Evolutionary conservation across 2,888 invertebrate species (phyloP).

Genomic region (Tanypteryx hageni): DNA sequence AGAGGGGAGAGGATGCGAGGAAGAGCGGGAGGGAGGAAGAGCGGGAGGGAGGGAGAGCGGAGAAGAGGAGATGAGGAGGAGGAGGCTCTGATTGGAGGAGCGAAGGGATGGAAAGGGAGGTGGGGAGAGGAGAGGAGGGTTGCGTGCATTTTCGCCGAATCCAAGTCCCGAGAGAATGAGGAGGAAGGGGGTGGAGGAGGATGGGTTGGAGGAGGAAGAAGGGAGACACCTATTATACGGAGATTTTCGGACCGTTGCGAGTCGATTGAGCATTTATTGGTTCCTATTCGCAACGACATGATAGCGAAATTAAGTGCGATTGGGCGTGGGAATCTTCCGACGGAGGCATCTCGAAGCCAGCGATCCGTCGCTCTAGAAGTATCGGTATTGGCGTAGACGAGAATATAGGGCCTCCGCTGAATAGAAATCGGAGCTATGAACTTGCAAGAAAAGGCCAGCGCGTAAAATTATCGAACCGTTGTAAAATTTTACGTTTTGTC

Average conservation of each 20-base stretch:
- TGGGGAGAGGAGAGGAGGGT: not conserved
- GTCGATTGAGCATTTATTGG: constrained; percentile 32
- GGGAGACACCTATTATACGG: constrained; percentile 19
- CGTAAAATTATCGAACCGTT: no score
- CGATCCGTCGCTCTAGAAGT: not conserved
- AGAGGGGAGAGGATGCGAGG: not conserved
- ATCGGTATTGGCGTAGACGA: no score
- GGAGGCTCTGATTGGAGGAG: constrained; percentile 28
- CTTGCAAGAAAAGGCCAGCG: no score
- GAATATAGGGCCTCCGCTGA: no score
- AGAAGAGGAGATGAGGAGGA: no score
- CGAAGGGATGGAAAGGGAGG: not conserved
- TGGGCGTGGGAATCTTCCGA: not conserved
- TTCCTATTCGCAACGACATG: constrained; percentile 3
- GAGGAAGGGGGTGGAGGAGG: not conserved
- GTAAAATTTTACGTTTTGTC: no score
- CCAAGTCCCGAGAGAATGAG: not conserved
- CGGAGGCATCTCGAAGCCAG: not conserved
- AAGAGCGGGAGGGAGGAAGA: not conserved
- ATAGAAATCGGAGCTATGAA: no score
- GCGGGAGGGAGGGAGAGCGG: not conserved
- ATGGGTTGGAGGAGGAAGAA: not conserved
- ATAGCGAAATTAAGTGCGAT: constrained; percentile 13
- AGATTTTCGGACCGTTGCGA: constrained; percentile 19
- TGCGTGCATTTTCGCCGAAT: constrained; percentile 36